phyloP scores from a whole-genome alignment of 1,140 invertebrate species.

The Chironomus striatipennis region DNA sequence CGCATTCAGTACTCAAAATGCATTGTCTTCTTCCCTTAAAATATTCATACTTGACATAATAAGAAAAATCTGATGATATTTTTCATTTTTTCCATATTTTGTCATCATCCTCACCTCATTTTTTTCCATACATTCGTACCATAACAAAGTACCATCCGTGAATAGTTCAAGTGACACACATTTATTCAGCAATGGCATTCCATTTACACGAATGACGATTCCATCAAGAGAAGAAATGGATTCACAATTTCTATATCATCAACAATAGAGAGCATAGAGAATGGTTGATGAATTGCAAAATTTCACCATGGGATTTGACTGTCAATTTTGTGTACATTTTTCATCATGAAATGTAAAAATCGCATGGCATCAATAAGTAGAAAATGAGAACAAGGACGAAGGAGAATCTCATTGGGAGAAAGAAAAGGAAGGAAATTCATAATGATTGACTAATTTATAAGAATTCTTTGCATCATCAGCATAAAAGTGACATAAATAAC shows the following conservation, averaged over 20 bases:
- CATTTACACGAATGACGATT: not conserved
- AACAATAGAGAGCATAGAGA: not conserved
- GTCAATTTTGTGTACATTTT: not conserved
- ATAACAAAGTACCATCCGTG: no score
- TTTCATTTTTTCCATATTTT: no score
- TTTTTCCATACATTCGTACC: no score
- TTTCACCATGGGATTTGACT: conserved; percentile 1
- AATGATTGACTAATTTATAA: conserved; percentile 9
- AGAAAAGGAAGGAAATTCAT: conserved; percentile 7
- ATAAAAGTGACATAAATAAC: conserved; percentile 21
- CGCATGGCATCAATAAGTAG: not conserved
- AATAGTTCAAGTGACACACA: no score
- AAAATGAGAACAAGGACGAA: not conserved
- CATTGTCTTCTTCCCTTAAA: no score
- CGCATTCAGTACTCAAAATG: no score
- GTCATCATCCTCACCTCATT: no score
- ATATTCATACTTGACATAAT: no score
- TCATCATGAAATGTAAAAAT: not conserved
- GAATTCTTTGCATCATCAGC: not conserved
- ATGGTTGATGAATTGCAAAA: conserved; percentile 13
- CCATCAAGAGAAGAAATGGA: not conserved
- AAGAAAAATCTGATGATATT: no score
- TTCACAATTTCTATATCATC: not conserved
- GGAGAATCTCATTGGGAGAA: not conserved
- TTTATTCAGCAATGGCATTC: no score